Evolutionary conservation across 2,888 invertebrate genomes (phyloP).

Genomic region (Campopleginae sp.): DNA sequence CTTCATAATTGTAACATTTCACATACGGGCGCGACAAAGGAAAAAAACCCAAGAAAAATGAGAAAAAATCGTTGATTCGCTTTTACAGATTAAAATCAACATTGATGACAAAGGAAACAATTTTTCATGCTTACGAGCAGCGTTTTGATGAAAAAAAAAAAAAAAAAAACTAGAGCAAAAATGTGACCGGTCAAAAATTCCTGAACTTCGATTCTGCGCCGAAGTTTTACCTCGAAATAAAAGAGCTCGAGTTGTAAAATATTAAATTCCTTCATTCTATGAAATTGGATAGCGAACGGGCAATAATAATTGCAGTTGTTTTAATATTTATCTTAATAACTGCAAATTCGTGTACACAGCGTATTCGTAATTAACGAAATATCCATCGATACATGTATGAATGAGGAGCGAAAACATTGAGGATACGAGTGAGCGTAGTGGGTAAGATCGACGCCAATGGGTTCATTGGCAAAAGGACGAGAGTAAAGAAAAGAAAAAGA

Average conservation of each 20-base stretch:
- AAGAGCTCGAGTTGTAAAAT: neutral
- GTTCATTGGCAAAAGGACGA: neutral
- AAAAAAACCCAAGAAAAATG: neutral
- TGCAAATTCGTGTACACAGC: neutral
- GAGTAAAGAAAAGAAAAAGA: neutral
- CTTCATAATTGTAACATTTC: slow-evolving; percentile 38
- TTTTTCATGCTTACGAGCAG: neutral
- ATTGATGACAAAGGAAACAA: neutral
- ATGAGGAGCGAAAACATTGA: neutral
- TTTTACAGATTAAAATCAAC: neutral
- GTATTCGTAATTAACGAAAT: neutral
- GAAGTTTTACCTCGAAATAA: neutral
- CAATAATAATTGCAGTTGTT: neutral
- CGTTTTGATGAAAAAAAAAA: neutral
- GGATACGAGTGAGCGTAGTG: neutral
- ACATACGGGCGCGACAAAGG: slow-evolving; percentile 7
- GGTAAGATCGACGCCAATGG: slow-evolving; percentile 15
- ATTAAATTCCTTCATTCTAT: neutral
- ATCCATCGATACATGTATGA: neutral
- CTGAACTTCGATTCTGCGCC: neutral
- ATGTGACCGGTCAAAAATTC: neutral
- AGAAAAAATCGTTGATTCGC: neutral
- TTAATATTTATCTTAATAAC: neutral
- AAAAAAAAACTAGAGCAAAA: neutral
- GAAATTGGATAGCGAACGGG: neutral